Evolutionary conservation across 2,888 invertebrate genomes (phyloP).

Genomic region (Papilio gigon): DNA sequence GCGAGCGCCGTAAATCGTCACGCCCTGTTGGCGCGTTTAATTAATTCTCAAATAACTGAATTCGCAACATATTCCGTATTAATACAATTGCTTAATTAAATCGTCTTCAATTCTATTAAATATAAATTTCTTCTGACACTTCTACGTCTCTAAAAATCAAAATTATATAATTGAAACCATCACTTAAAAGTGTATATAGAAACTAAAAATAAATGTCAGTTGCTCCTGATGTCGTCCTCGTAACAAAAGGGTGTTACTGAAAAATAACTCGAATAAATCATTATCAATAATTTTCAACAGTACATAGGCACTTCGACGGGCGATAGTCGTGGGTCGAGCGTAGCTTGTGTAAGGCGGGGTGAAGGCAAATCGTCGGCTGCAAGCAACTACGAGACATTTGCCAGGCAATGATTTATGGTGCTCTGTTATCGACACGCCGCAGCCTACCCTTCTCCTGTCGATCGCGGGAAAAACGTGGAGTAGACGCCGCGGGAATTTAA

Average conservation of each 20-base stretch:
- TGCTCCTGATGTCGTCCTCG: too few relatives aligned
- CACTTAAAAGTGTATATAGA: too few relatives aligned
- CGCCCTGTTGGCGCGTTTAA: slow-evolving; percentile 77
- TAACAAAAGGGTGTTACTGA: background rate
- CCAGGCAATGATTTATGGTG: slow-evolving; percentile 76
- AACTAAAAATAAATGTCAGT: too few relatives aligned
- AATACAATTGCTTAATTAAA: slow-evolving; percentile 45
- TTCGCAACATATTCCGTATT: slow-evolving; percentile 51
- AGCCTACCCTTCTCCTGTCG: slow-evolving; percentile 72
- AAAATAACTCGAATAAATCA: slow-evolving; percentile 20
- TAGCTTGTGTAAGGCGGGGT: slow-evolving; percentile 50
- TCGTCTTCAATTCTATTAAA: background rate
- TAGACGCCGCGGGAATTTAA: slow-evolving; percentile 41
- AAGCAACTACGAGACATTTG: slow-evolving; percentile 77
- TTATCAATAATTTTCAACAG: background rate
- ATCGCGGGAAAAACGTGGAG: slow-evolving; percentile 47
- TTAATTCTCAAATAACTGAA: slow-evolving; percentile 74
- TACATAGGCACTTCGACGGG: slow-evolving; percentile 21
- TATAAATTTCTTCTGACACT: background rate
- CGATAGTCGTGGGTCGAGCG: slow-evolving; percentile 36
- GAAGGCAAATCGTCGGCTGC: slow-evolving; percentile 74
- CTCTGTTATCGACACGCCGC: slow-evolving; percentile 79
- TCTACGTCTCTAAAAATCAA: background rate
- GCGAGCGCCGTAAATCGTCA: slow-evolving; percentile 66
- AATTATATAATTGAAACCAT: background rate